Evolutionary conservation across 2,888 invertebrate genomes (phyloP).

Genomic region (Nematopogon swammerdamellus): DNA sequence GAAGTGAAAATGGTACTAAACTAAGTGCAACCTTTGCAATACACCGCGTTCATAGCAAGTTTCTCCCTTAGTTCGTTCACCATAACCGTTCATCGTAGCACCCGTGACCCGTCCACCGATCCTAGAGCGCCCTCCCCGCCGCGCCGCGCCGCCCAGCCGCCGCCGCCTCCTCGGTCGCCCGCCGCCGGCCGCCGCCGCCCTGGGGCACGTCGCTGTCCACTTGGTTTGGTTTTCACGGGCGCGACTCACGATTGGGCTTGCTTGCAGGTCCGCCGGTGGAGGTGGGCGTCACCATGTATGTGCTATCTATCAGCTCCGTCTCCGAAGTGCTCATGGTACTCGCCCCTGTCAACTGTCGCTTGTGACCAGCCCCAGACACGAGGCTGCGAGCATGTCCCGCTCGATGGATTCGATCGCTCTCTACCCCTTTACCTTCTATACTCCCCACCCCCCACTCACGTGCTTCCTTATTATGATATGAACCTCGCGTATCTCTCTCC

Average conservation of each 20-base stretch:
- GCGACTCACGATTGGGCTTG: conserved; percentile 50
- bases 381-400: conserved; percentile 32
- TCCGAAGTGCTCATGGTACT: conserved; percentile 98
- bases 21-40: conserved; percentile 42
- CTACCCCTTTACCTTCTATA: conserved; percentile 18
- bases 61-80: conserved; percentile 45
- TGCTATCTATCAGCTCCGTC: conserved; percentile 96
- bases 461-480: conserved; percentile 47
- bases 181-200: conserved; percentile 18
- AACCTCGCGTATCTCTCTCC: conserved; percentile 7
- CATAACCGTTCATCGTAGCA: conserved; percentile 54
- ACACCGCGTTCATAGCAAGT: conserved; percentile 49
- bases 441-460: conserved; percentile 24
- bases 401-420: conserved; percentile 47
- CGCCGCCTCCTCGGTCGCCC: conserved; percentile 6
- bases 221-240: conserved; percentile 46
- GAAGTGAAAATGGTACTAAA: conserved; percentile 73
- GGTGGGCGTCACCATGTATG: conserved; percentile 97
- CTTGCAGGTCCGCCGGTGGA: conserved; percentile 95
- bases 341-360: conserved; percentile 50
- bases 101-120: conserved; percentile 20
- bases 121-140: conserved; percentile 16
- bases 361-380: conserved; percentile 55
- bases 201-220: conserved; percentile 37
- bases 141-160: conserved; percentile 17